phyloP scores from a whole-genome alignment of 2,113 vertebrate genomes.

The Excalfactoria chinensis region DNA sequence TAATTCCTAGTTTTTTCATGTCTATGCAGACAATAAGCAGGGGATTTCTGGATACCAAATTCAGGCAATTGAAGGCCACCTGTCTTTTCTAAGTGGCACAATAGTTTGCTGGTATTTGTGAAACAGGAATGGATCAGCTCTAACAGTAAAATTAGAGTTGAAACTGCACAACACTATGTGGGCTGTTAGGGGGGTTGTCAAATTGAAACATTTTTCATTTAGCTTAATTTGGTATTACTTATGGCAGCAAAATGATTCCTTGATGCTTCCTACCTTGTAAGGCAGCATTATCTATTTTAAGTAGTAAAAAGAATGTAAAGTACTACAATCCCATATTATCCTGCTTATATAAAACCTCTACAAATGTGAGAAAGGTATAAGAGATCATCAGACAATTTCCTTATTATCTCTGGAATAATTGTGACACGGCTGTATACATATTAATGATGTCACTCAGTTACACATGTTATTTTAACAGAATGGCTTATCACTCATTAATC shows the following conservation, averaged over 20 bases:
- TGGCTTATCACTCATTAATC: background rate
- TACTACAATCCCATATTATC: background rate
- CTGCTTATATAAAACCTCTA: background rate
- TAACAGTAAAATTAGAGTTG: background rate
- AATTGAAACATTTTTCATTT: background rate
- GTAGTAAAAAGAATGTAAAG: background rate
- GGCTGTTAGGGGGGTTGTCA: background rate
- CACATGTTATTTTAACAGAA: background rate
- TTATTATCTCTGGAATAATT: background rate
- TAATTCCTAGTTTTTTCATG: background rate
- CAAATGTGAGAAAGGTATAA: background rate
- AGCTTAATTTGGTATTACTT: background rate
- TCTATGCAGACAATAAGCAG: background rate
- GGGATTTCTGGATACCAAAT: background rate
- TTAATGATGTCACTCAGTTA: background rate
- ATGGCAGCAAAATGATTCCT: background rate
- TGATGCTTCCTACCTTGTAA: background rate
- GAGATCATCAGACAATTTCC: background rate
- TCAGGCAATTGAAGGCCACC: background rate
- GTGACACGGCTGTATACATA: background rate
- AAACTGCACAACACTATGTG: background rate
- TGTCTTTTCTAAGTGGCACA: background rate
- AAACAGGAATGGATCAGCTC: background rate
- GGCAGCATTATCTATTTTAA: background rate
- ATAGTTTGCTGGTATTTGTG: background rate